Percentiles rank a stretch among this genome's conserved stretches.
Conservation (phyloP, 2,797 vertebrate genomes). For the Sciurus carolinensis region DNA sequence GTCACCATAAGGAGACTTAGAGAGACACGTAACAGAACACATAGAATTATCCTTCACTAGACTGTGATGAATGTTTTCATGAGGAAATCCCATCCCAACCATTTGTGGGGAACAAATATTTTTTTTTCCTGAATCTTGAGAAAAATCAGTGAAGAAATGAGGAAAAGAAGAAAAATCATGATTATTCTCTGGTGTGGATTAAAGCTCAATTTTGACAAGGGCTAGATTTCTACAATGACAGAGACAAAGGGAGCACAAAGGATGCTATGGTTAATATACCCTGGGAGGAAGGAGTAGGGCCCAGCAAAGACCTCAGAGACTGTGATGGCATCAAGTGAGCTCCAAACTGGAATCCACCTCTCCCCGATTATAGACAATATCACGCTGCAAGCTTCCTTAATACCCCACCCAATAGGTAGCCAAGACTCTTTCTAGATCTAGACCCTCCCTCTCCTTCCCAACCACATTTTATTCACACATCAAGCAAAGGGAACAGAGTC, state of each 20-base stretch:
- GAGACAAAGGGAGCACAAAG: neutral
- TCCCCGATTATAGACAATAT: neutral
- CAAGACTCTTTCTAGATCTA: neutral
- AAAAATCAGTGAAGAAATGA: constrained; percentile 1
- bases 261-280: neutral
- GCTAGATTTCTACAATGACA: neutral
- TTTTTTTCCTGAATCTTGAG: neutral
- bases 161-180: neutral
- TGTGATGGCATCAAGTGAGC: fast-evolving
- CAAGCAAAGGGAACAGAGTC: neutral
- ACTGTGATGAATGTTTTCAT: neutral
- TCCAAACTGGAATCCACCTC: neutral
- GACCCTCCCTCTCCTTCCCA: constrained; percentile 16
- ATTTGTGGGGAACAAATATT: neutral
- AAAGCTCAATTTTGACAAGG: neutral
- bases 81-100: neutral
- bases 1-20: neutral
- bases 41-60: neutral
- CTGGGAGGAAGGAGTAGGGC: fast-evolving
- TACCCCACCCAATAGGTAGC: neutral
- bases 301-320: neutral
- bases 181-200: neutral
- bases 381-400: neutral
- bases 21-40: neutral
- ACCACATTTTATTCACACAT: neutral